Evolutionary conservation across 1,140 invertebrate genomes (phyloP), one percentile per base, ranked within the genome.

Genomic region (Leptopilina clavipes): DNA sequence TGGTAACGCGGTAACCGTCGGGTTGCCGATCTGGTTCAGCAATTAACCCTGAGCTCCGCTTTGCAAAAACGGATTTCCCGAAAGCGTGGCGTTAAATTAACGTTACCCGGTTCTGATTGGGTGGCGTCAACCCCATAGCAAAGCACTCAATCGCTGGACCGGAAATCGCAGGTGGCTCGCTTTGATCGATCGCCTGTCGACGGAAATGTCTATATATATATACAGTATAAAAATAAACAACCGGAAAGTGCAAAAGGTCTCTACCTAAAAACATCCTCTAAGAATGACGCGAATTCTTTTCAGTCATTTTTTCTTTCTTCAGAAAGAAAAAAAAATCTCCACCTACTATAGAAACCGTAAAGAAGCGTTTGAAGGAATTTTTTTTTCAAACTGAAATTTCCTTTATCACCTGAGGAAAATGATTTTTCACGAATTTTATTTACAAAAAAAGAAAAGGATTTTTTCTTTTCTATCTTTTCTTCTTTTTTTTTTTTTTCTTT

Each of bases 21-120:
- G n/a, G 77, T 78, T 76, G 75, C 74, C 77, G 79, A 79, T 79
- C 75, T 81, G 76, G 72, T 79, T 79, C 79, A 81, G 82, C 83
- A 85, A 87, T 87, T 84, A 52, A 52, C 48, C 48, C 48, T n/a
- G 82, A 86, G 81, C 83, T 77, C 75, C 81, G 79, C 82, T 84
- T 83, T 81, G 82, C 79, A 87, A 88, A 88, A 88, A 86, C 84
- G 85, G 83, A 88, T 88, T 84, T 87, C 86, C 85, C 84, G 82
- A 80, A 86, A 87, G 82, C 83, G 83, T 88, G 83, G 84, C 86
- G 87, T 88, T 88, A 87, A 88, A 88, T 88, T 88, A 88, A 88
- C 86, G 86, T 86, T 88, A 81, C 81, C 81, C 71, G 77, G 81
- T 80, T 86, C 80, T 85, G 86, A 88, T 88, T 88, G 86, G 82